phyloP scores from a whole-genome alignment of 2,888 invertebrate species.

The Dexiosoma caninum region DNA sequence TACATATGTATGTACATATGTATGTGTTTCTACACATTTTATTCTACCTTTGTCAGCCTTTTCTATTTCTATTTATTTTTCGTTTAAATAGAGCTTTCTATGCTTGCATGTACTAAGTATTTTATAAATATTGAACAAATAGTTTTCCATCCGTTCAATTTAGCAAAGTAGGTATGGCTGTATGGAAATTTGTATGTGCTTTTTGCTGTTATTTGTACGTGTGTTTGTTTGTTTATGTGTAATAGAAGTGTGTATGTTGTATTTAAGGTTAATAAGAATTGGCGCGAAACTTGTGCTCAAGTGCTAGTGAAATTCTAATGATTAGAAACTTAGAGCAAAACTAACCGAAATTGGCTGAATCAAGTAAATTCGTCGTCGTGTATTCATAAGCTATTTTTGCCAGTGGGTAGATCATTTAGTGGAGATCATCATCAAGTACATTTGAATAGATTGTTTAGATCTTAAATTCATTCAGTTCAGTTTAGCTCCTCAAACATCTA shows the following conservation, averaged over 20 bases:
- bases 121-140: slow-evolving; percentile 36
- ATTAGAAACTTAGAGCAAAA: slow-evolving; percentile 20
- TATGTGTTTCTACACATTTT: slow-evolving; percentile 10
- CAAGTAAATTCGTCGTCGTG: slow-evolving; percentile 3
- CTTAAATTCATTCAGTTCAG: slow-evolving; percentile 55
- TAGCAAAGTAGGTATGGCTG: neutral
- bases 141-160: slow-evolving; percentile 21
- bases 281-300: slow-evolving; percentile 69
- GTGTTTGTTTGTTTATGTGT: neutral
- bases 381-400: neutral
- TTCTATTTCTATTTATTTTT: slow-evolving; percentile 26
- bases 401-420: slow-evolving; percentile 1
- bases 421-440: slow-evolving; percentile 41
- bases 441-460: slow-evolving; percentile 59
- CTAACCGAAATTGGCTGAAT: slow-evolving; percentile 16
- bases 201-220: slow-evolving; percentile 17
- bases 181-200: neutral
- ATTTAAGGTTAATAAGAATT: slow-evolving; percentile 61
- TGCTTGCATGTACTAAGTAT: neutral
- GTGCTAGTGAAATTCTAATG: slow-evolving; percentile 57
- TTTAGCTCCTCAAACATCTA: slow-evolving; percentile 37
- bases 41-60: slow-evolving; percentile 37
- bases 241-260: neutral
- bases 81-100: slow-evolving; percentile 13
- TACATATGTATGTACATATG: too few species aligned